Evolutionary conservation across 2,113 vertebrate genomes (phyloP).

Genomic region (Phrynosoma platyrhinos): DNA sequence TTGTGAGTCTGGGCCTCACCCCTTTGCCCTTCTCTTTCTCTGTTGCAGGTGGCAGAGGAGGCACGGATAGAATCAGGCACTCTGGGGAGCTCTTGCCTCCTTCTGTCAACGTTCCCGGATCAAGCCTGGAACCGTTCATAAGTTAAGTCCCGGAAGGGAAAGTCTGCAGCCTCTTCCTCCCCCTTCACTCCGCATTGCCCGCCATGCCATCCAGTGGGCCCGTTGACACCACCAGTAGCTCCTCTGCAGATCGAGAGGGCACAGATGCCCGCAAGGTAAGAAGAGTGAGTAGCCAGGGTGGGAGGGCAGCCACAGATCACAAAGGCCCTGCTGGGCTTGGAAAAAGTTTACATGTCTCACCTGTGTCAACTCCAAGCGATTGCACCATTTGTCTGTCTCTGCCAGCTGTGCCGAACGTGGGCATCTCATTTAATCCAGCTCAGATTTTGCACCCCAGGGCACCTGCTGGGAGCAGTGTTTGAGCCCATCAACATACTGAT

Average conservation of each 20-base stretch:
- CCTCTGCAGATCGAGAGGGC: conserved; percentile 47
- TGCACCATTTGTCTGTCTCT: background rate
- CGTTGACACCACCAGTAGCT: conserved; percentile 70
- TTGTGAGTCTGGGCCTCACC: background rate
- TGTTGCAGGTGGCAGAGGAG: conserved; percentile 37
- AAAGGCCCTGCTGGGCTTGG: no score
- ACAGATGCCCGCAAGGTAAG: conserved; percentile 64
- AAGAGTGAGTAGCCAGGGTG: background rate
- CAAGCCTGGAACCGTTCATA: conserved; percentile 50
- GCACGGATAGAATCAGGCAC: no score
- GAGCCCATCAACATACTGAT: no score
- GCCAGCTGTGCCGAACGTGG: background rate
- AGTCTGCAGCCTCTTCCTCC: background rate
- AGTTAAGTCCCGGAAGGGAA: conserved; percentile 11
- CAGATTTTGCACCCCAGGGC: no score
- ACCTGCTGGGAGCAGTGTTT: no score
- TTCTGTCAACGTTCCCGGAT: conserved; percentile 40
- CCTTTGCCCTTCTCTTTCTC: conserved; percentile 22
- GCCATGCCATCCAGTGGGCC: conserved; percentile 86
- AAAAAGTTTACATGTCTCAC: no score
- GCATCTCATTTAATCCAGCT: no score
- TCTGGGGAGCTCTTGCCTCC: conserved; percentile 30
- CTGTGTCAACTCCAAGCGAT: background rate
- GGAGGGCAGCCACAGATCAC: no score
- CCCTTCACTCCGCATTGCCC: conserved; percentile 29